Evolutionary conservation across 2,113 vertebrate genomes (phyloP), one percentile per base, ranked within the genome.

Genomic region (Harpagus bidentatus): DNA sequence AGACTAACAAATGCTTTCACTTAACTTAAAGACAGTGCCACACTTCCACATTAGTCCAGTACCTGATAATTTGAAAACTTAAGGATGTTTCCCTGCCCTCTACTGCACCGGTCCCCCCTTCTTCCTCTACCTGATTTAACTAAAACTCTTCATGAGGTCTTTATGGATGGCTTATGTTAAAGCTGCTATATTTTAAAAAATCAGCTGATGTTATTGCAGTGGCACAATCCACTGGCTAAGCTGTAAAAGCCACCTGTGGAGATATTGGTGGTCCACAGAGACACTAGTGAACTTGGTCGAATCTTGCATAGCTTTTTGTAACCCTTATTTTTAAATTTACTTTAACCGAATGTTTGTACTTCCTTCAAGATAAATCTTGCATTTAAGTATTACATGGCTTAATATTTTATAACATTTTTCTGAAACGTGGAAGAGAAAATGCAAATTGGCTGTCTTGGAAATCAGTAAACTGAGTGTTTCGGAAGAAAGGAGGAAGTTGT

Each of bases 91-190:
- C n/a, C 36, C 50, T 29, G 34, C 2, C 18, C 6, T 16, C 16
- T 3, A 1, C 52, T 10, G 10, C 6, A 1, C 52, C 2, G 4
- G 8, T 20, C 53, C 34, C 6, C 10, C 4, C 21, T 28, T 63
- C 13, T 55, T 62, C 26, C 17, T 93, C n/a, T 62, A 15, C 11
- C 36, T 83, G 40, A 56, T 66, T 42, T 72, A 88, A 63, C 13
- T 72, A 31, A 31, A 80, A 76, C 62, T 92, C 25, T 90, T 71
- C 34, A n/a, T 28, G 29, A 62, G 36, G n/a, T 36, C n/a, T n/a
- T n/a, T n/a, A n/a, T n/a, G n/a, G 47, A 71, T 34, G 12, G 42
- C 52, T 66, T 59, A n/a, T 66, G 8, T 77, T 61, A 66, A 56
- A 13, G 28, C 36, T 70, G 7, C 36, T 88, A 1, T 8, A 58